Evolutionary conservation across 1,140 invertebrate genomes (phyloP).

Genomic region (Brachionus manjavacas): DNA sequence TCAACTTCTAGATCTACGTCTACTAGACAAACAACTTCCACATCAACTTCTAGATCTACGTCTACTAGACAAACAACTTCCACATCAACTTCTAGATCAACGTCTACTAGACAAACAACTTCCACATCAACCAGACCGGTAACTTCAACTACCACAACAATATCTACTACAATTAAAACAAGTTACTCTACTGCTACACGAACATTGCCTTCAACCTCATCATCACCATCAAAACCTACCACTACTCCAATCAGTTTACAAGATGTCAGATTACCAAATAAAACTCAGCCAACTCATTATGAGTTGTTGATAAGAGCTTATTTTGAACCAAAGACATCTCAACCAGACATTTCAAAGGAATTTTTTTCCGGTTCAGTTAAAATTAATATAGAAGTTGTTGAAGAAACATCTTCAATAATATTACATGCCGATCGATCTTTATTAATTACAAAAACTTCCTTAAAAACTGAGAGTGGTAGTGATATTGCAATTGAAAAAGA

Average conservation of each 20-base stretch:
- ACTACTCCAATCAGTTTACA: background rate
- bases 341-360: background rate
- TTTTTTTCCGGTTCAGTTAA: background rate
- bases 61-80: no score
- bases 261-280: conserved; percentile 14
- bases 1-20: background rate
- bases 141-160: background rate
- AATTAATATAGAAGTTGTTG: background rate
- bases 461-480: background rate
- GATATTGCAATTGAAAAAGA: background rate
- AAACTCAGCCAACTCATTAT: background rate
- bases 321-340: conserved; percentile 6
- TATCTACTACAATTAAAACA: background rate
- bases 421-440: conserved; percentile 1
- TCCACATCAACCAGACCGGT: background rate
- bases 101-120: background rate
- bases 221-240: background rate
- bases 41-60: background rate
- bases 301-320: conserved; percentile 6
- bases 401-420: background rate
- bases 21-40: background rate
- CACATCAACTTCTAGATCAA: background rate
- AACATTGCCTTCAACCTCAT: background rate
- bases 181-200: background rate
- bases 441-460: background rate